Percentiles rank a stretch among this genome's conserved stretches.
Conservation (phyloP, 2,797 vertebrate species). For the Emys orbicularis region DNA sequence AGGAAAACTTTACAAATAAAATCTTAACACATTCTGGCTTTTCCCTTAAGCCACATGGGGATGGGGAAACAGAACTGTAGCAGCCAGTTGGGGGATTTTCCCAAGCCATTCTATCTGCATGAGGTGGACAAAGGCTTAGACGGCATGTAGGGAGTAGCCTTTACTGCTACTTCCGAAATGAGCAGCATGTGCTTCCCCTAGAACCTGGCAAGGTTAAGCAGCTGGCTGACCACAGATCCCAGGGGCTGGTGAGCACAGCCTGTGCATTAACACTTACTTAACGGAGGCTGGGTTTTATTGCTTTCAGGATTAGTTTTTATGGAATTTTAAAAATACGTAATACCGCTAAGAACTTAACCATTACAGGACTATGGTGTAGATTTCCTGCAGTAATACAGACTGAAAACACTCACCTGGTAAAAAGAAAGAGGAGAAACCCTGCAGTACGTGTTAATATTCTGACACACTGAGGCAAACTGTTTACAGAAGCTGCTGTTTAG, state of each 20-base stretch:
- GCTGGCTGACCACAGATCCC: not conserved
- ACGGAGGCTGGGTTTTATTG: not conserved
- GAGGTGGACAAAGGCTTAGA: not conserved
- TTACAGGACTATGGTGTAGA: not conserved
- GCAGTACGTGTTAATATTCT: not conserved
- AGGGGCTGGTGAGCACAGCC: not conserved
- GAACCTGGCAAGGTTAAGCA: not conserved
- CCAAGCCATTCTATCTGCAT: not conserved
- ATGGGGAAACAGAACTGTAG: not conserved
- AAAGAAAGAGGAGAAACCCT: not conserved
- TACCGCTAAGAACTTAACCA: not conserved
- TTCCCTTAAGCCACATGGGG: conserved; percentile 1
- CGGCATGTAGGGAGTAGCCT: not conserved
- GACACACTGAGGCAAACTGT: not conserved
- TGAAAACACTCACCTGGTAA: not conserved
- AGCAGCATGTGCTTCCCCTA: not conserved
- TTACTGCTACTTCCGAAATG: conserved; percentile 32
- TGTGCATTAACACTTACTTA: not conserved
- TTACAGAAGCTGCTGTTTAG: not conserved
- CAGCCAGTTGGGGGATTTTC: not conserved
- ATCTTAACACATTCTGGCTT: not conserved
- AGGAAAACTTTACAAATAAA: not conserved
- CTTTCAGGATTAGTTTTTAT: not conserved
- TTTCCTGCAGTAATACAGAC: not conserved
- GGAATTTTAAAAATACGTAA: not conserved